Conservation (phyloP, 1,140 invertebrate genomes). For the Heliconius congener region DNA sequence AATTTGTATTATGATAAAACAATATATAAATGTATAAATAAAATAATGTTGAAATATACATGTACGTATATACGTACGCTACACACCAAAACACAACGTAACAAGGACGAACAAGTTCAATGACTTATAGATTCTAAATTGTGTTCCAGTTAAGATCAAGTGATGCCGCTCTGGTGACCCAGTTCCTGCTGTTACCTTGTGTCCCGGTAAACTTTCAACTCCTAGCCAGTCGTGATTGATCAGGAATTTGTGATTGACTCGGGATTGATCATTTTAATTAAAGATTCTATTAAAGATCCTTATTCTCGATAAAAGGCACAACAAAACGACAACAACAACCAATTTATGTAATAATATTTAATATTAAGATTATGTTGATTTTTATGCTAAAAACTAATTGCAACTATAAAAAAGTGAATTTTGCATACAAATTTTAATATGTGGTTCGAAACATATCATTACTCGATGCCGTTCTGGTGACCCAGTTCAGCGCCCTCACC, state of each 20-base stretch:
- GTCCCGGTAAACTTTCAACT: constrained; percentile 7
- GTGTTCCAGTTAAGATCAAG: neutral
- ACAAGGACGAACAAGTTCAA: constrained; percentile 8
- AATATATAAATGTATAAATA: too few species aligned
- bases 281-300: too few species aligned
- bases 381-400: neutral
- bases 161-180: constrained; percentile 8
- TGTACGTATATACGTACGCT: too few species aligned
- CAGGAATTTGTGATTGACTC: neutral
- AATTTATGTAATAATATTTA: too few species aligned
- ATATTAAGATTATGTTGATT: too few species aligned
- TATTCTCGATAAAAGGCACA: too few species aligned
- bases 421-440: constrained; percentile 31
- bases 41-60: too few species aligned
- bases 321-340: too few species aligned
- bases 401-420: neutral
- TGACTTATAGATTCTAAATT: constrained; percentile 8
- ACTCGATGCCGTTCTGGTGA: constrained; percentile 45
- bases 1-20: too few species aligned
- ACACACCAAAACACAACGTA: neutral
- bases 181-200: neutral
- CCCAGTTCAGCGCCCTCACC: constrained; percentile 45
- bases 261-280: neutral
- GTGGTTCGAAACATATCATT: constrained; percentile 35
- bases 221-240: neutral